These are phyloP conservation scores for Orthochromis malagaraziensis DNA, from an alignment of 2,113 vertebrate genomes.

Conservation along the genomic window DNA sequence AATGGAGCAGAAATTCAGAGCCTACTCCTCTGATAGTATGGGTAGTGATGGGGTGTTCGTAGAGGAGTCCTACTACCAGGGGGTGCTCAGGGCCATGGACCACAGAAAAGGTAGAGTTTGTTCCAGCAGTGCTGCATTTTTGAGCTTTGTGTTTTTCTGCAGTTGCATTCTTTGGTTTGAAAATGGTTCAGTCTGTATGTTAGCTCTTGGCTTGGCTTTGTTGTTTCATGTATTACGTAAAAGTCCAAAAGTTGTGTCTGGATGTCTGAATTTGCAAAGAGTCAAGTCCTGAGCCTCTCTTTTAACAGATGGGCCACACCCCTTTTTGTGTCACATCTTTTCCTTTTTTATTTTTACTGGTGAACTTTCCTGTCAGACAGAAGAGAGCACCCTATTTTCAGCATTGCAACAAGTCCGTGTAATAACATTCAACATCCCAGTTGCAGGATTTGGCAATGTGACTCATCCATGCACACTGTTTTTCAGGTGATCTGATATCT, in stretches of 20 bases:
- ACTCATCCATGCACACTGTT: not conserved
- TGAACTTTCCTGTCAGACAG: not conserved
- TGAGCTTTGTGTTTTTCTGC: not conserved
- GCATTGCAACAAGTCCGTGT: not conserved
- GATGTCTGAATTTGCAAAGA: not conserved
- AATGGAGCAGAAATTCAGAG: slow-evolving; percentile 27
- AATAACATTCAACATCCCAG: not conserved
- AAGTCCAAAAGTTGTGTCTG: not conserved
- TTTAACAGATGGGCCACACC: slow-evolving; percentile 14
- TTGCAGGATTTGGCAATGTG: not conserved
- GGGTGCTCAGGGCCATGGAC: slow-evolving; percentile 51
- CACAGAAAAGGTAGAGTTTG: slow-evolving; percentile 66
- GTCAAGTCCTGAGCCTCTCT: not conserved
- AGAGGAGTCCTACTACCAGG: slow-evolving; percentile 57
- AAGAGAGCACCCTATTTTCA: not conserved
- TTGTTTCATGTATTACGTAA: not conserved
- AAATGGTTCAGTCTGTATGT: not conserved
- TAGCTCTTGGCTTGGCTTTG: not conserved
- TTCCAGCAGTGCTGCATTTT: not conserved
- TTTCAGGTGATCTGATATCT: not conserved
- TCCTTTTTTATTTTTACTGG: slow-evolving; percentile 7
- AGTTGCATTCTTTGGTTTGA: not conserved
- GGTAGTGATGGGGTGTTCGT: slow-evolving; percentile 64
- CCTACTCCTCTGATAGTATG: slow-evolving; percentile 59
- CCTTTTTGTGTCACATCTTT: slow-evolving; percentile 4